These are phyloP conservation scores for Pararge aegeria DNA, from an alignment of 1,140 invertebrate species.

Conservation along the genomic window DNA sequence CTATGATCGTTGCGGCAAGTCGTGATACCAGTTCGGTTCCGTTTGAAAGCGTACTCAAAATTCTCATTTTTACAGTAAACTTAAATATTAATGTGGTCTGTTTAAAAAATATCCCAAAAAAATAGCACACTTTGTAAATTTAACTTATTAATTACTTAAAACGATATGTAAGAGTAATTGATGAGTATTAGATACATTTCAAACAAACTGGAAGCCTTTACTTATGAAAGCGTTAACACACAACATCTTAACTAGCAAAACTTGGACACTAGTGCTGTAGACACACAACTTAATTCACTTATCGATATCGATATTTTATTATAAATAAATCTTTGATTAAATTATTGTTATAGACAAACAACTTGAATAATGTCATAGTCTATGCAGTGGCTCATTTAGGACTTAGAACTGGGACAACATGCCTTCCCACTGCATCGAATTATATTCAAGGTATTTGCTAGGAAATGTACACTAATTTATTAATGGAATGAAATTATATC, in stretches of 20 bases:
- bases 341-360: neutral
- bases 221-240: slow-evolving; percentile 61
- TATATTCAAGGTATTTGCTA: too few relatives aligned
- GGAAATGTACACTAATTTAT: too few relatives aligned
- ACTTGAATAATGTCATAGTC: too few relatives aligned
- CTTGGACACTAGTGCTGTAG: slow-evolving; percentile 55
- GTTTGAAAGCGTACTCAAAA: too few relatives aligned
- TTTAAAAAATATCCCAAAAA: neutral
- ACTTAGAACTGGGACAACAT: too few relatives aligned
- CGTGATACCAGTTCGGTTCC: too few relatives aligned
- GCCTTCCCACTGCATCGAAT: too few relatives aligned
- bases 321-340: neutral
- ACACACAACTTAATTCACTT: slow-evolving; percentile 4
- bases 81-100: too few relatives aligned
- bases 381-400: too few relatives aligned
- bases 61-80: neutral
- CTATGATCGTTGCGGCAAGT: too few relatives aligned
- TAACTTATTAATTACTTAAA: slow-evolving; percentile 49
- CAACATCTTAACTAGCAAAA: slow-evolving; percentile 71
- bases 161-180: slow-evolving; percentile 69
- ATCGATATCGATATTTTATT: neutral
- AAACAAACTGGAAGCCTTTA: slow-evolving; percentile 55
- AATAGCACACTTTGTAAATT: neutral
- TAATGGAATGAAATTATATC: too few relatives aligned
- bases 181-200: slow-evolving; percentile 56